These are phyloP conservation scores for Karalla daura DNA, from an alignment of 2,797 vertebrate genomes.

Conservation along the genomic window DNA sequence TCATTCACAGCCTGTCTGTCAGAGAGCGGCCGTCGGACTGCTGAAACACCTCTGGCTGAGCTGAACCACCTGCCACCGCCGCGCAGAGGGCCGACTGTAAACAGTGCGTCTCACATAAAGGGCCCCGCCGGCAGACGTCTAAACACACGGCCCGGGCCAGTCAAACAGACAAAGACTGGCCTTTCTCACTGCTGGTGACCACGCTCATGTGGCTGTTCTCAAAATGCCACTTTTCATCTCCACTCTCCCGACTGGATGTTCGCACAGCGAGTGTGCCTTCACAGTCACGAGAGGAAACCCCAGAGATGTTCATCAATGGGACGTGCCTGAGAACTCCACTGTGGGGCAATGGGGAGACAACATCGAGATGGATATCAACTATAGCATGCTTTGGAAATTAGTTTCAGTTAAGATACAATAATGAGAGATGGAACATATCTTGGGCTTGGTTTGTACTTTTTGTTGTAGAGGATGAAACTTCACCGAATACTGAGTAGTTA, in stretches of 20 bases:
- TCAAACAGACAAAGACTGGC: constrained; percentile 38
- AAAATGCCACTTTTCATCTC: constrained; percentile 48
- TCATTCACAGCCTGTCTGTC: constrained; percentile 53
- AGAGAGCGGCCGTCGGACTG: not conserved
- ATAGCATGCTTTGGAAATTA: not conserved
- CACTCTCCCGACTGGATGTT: constrained; percentile 20
- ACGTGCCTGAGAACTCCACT: not conserved
- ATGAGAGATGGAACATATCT: not conserved
- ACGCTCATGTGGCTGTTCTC: constrained; percentile 35
- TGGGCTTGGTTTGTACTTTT: too few relatives aligned
- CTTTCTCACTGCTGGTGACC: constrained; percentile 32
- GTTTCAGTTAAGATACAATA: not conserved
- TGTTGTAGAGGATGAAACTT: too few relatives aligned
- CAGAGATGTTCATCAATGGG: not conserved
- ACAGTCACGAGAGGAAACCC: constrained; percentile 16
- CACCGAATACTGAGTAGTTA: too few relatives aligned
- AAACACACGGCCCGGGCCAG: constrained; percentile 40
- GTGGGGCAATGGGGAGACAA: not conserved
- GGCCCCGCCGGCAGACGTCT: constrained; percentile 27
- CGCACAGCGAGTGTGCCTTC: not conserved
- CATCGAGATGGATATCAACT: not conserved
- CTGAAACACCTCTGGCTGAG: constrained; percentile 43
- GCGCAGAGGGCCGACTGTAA: constrained; percentile 37
- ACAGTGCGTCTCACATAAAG: constrained; percentile 30
- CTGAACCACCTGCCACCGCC: constrained; percentile 64